Conservation (phyloP, 2,113 vertebrate species). For the Raja brachyura region DNA sequence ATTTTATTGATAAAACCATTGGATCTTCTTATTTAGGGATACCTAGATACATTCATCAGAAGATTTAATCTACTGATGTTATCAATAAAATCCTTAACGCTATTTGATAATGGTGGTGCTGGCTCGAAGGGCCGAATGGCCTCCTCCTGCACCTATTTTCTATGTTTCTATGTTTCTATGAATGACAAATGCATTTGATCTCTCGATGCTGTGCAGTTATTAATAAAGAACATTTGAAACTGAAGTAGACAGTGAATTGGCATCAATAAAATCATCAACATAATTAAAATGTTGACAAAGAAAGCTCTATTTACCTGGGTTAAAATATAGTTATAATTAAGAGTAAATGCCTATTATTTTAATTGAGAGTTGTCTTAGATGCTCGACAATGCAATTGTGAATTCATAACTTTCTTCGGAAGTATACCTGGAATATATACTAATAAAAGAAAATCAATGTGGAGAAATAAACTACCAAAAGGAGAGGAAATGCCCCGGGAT, state of each 20-base stretch:
- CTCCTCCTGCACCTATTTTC: too few species aligned
- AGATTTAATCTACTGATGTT: neutral
- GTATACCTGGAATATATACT: neutral
- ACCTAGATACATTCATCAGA: too few species aligned
- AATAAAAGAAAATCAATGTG: neutral
- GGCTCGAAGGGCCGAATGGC: too few species aligned
- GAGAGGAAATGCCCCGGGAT: neutral
- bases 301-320: neutral
- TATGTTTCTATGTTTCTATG: too few species aligned
- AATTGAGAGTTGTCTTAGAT: neutral
- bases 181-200: neutral
- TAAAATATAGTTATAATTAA: neutral
- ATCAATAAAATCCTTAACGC: neutral
- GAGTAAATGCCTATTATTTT: neutral
- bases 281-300: neutral
- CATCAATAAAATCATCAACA: neutral
- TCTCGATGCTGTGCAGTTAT: neutral
- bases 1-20: too few species aligned
- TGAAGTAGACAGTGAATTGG: neutral
- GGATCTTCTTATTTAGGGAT: too few species aligned
- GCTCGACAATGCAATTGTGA: neutral
- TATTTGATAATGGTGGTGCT: neutral
- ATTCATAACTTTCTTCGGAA: neutral
- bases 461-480: neutral
- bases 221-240: neutral